Conservation (phyloP, 2,888 invertebrate species). For the Branchipolynoe longqiensis region DNA sequence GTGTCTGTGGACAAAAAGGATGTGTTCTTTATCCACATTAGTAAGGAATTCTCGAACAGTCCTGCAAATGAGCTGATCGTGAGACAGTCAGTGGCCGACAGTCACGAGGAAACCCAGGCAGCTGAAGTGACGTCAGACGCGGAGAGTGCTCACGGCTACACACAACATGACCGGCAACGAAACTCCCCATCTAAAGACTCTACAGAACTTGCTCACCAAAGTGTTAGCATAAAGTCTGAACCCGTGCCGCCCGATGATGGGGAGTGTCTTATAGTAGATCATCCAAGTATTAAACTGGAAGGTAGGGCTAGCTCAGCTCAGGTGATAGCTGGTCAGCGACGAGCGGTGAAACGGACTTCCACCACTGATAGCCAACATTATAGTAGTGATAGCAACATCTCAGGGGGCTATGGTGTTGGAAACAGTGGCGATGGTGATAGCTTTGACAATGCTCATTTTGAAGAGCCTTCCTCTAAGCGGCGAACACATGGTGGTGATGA, state of each 20-base stretch:
- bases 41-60: conserved; percentile 52
- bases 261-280: conserved; percentile 42
- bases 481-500: background rate
- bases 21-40: conserved; percentile 62
- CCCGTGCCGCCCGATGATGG: background rate
- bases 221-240: conserved; percentile 25
- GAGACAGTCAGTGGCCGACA: conserved; percentile 16
- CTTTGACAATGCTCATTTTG: background rate
- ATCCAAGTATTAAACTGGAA: conserved; percentile 20
- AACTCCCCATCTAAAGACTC: background rate
- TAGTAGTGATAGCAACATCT: conserved; percentile 49
- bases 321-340: conserved; percentile 8
- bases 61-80: background rate
- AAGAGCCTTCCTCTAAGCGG: background rate
- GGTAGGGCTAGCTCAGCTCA: conserved; percentile 6
- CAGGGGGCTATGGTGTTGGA: conserved; percentile 25
- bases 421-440: conserved; percentile 15
- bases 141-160: background rate
- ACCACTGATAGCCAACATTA: conserved; percentile 11
- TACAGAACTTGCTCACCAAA: background rate
- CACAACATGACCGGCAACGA: background rate
- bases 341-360: conserved; percentile 35
- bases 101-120: background rate
- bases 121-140: background rate
- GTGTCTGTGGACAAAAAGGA: conserved; percentile 61